Evolutionary conservation across 92 coral and sea anemone genomes (phyloP).

Genomic region (Metridium senile): DNA sequence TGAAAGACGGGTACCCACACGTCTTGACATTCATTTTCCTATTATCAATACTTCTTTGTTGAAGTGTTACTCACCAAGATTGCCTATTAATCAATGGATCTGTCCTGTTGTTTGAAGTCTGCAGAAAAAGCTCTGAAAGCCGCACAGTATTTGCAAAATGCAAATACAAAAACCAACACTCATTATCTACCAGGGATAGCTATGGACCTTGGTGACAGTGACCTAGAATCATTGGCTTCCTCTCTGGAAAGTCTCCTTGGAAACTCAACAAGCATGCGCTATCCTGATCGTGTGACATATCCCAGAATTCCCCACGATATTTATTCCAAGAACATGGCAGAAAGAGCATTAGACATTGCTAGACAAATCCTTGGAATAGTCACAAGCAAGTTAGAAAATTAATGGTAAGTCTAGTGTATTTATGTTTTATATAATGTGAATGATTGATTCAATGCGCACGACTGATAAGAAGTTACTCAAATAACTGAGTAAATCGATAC

Average conservation of each 20-base stretch:
- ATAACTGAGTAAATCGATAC: too few species aligned
- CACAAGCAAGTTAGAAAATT: conserved; percentile 4
- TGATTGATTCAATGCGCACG: too few species aligned
- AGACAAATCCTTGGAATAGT: conserved; percentile 41
- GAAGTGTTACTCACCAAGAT: too few species aligned
- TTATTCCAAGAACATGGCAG: conserved; percentile 53
- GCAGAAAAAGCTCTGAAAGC: conserved; percentile 85
- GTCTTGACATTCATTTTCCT: too few species aligned
- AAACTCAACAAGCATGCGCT: conserved; percentile 74
- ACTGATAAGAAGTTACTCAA: too few species aligned
- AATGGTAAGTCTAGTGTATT: conserved; percentile 1
- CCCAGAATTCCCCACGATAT: conserved; percentile 72
- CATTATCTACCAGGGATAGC: conserved; percentile 53
- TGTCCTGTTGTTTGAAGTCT: conserved; percentile 39
- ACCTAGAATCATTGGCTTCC: conserved; percentile 38
- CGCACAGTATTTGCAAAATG: conserved; percentile 61
- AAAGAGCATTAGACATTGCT: conserved; percentile 41
- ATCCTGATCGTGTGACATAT: conserved; percentile 58
- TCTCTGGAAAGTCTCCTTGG: conserved; percentile 53
- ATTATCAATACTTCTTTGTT: too few species aligned
- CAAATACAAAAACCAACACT: conserved; percentile 42
- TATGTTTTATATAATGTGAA: too few species aligned
- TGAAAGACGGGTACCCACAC: too few species aligned
- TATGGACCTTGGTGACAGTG: conserved; percentile 31
- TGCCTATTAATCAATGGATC: too few species aligned